Evolutionary conservation across 2,888 invertebrate genomes (phyloP), one percentile per base, ranked within the genome.

Genomic region (Cephus spinipes): DNA sequence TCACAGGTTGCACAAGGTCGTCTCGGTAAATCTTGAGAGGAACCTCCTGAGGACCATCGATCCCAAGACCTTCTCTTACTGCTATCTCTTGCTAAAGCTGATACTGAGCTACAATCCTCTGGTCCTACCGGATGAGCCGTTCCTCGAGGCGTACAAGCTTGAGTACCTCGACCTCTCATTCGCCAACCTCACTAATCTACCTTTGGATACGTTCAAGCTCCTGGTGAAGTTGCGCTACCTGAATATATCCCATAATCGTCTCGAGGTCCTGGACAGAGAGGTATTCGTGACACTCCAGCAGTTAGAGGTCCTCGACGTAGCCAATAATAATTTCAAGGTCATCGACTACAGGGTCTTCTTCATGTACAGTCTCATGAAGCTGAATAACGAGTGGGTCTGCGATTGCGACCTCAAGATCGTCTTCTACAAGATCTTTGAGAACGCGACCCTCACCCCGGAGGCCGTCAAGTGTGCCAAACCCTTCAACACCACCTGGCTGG

Each of bases 281-380:
- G 68, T 76, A 12, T 78, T 78, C 75, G 75, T 73, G 55, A 73
- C 78, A n/a, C 78, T 78, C 11, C 73, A 68, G 23, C 75, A 76
- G 33, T 73, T 78, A 31, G 78, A 78, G 75, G 78, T 76, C 69
- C 78, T 78, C 15, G 78, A 78, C 76, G 73, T 78, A 74, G 75
- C 75, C 30, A 73, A 75, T 33, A 78, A 78, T 40, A 78, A 78
- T 68, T 78, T 78, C 68, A 78, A 78, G 71, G 78, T 78, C 9
- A 78, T 78, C 73, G 78, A 78, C 73, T 75, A 78, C 78, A 78
- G 75, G 68, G 78, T 78, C n/a, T 78, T 78, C 76, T 78, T 76
- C 12, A 76, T 78, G 73, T 76, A 78, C 78, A 78, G 78, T 31
- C 68, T 78, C 4, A 78, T 73, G 9, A 75, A 78, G 35, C 76